Evolutionary conservation across 1,140 invertebrate genomes (phyloP).

Genomic region (Lepidurus couesii): DNA sequence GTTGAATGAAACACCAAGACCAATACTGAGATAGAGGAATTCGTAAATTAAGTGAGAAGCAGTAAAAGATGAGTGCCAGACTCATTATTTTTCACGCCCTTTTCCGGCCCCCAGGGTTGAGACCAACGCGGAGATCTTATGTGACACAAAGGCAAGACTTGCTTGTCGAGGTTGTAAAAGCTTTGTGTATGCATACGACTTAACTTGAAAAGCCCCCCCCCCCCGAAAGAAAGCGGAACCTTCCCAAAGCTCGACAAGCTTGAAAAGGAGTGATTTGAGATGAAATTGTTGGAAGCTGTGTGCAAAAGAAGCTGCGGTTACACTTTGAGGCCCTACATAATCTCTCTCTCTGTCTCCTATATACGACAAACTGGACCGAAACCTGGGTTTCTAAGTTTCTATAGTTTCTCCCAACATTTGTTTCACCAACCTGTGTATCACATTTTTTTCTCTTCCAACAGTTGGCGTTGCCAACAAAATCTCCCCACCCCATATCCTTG

Average conservation of each 20-base stretch:
- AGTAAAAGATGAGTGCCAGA: background rate
- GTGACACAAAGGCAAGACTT: conserved; percentile 21
- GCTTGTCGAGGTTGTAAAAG: conserved; percentile 12
- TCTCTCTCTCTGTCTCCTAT: background rate
- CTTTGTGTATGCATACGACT: conserved; percentile 17
- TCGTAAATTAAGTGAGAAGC: background rate
- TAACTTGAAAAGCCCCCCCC: background rate
- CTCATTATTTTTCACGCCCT: conserved; percentile 19
- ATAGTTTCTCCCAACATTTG: background rate
- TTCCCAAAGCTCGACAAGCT: background rate
- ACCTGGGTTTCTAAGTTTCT: background rate
- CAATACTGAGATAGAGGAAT: background rate
- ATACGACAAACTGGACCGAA: background rate
- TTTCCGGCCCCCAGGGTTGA: conserved; percentile 4
- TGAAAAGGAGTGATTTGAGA: background rate
- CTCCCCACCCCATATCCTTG: no score
- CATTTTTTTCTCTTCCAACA: no score
- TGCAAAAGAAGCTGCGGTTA: conserved; percentile 6
- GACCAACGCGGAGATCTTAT: conserved; percentile 18
- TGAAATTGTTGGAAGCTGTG: conserved; percentile 12
- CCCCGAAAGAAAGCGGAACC: conserved; percentile 2
- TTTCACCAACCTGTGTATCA: no score
- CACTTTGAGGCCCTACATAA: background rate
- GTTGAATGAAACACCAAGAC: background rate
- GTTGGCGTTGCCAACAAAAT: no score